phyloP scores from a whole-genome alignment of 2,888 invertebrate species.

The Amaurobius ferox region DNA sequence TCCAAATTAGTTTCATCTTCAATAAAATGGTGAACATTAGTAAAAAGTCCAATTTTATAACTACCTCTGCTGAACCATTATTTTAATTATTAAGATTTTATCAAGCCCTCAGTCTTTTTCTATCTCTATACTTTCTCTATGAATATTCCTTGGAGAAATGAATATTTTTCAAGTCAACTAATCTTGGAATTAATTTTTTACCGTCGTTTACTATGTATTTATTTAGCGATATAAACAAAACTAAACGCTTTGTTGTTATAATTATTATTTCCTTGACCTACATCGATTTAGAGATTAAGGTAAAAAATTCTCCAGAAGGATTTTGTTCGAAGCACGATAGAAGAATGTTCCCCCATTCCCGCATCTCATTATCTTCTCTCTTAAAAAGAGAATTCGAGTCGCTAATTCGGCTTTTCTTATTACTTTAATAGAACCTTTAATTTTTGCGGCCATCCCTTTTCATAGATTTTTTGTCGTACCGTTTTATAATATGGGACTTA shows the following conservation, averaged over 20 bases:
- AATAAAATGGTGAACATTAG: neutral
- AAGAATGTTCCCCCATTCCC: neutral
- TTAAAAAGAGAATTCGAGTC: neutral
- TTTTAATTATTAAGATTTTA: slow-evolving; percentile 47
- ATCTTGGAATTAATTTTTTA: slow-evolving; percentile 21
- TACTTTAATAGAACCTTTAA: too few species aligned
- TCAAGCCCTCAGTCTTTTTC: slow-evolving; percentile 4
- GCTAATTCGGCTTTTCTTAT: neutral
- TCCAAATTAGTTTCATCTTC: neutral
- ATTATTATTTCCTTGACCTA: slow-evolving; percentile 45
- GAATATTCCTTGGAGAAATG: slow-evolving; percentile 28
- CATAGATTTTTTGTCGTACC: too few species aligned
- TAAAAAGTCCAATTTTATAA: neutral
- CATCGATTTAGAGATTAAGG: slow-evolving; percentile 25
- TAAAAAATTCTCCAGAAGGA: slow-evolving; percentile 4
- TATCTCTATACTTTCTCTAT: slow-evolving; percentile 14
- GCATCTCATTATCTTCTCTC: neutral
- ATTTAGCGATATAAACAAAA: slow-evolving; percentile 35
- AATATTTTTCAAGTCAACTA: slow-evolving; percentile 21
- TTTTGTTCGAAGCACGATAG: neutral
- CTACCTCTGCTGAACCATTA: slow-evolving; percentile 14
- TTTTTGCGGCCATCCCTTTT: too few species aligned
- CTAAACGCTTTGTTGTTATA: neutral
- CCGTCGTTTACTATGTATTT: neutral
- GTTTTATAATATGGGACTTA: too few species aligned